Evolutionary conservation across 1,140 invertebrate species (phyloP).

Genomic region (Hesperophylax magnus): DNA sequence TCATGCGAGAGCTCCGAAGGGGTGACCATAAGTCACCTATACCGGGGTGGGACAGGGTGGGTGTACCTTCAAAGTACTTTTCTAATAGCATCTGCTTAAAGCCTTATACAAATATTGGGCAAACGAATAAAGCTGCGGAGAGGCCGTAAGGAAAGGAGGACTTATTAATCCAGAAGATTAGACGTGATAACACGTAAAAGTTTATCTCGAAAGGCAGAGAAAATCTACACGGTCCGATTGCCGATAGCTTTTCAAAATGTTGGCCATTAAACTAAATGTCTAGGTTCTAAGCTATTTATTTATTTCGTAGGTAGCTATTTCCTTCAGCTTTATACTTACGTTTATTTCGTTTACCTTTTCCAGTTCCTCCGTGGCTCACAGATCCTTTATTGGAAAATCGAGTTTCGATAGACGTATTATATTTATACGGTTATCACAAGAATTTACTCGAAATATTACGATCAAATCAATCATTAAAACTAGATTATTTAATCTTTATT

Average conservation of each 20-base stretch:
- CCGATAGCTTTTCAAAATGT: constrained; percentile 20
- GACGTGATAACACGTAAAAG: constrained; percentile 20
- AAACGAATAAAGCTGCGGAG: constrained; percentile 2
- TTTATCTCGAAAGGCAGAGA: background rate
- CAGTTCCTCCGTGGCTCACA: too few relatives aligned
- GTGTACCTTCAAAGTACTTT: too few relatives aligned
- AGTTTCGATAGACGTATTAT: background rate
- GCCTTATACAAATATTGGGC: background rate
- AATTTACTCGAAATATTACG: too few relatives aligned
- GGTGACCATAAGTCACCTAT: too few relatives aligned
- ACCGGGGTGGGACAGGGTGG: too few relatives aligned
- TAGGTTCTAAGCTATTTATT: constrained; percentile 12
- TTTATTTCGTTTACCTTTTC: too few relatives aligned
- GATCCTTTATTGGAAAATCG: background rate
- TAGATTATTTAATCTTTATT: too few relatives aligned
- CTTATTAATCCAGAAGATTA: constrained; percentile 5
- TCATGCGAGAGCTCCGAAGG: too few relatives aligned
- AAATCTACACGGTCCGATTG: constrained; percentile 12
- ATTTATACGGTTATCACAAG: too few relatives aligned
- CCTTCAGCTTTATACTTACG: too few relatives aligned
- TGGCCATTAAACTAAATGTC: constrained; percentile 17
- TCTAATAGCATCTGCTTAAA: constrained; percentile 12
- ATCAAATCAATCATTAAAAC: too few relatives aligned
- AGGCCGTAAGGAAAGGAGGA: background rate
- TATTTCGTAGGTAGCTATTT: background rate